Evolutionary conservation across 2,888 invertebrate genomes (phyloP).

Genomic region (Eilema caniola): DNA sequence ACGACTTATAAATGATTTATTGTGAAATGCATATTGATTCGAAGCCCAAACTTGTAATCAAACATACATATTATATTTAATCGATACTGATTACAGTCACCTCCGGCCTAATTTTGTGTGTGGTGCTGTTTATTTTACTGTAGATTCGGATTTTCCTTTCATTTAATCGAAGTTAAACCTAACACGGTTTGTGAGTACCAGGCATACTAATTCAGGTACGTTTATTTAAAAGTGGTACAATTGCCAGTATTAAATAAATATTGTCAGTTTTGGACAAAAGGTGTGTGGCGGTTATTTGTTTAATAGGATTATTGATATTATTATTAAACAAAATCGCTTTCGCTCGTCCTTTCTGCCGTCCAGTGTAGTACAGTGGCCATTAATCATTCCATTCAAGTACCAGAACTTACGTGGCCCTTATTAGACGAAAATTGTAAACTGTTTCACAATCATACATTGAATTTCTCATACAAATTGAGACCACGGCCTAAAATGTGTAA

Average conservation of each 20-base stretch:
- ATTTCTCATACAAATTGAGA: constrained; percentile 51
- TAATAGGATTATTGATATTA: constrained; percentile 13
- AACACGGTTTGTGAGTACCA: not conserved
- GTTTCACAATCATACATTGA: constrained; percentile 54
- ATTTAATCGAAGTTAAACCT: not conserved
- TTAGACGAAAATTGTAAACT: constrained; percentile 56
- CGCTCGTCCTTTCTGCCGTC: constrained; percentile 38
- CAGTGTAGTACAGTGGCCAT: constrained; percentile 43
- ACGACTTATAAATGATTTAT: constrained; percentile 47
- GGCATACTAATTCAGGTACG: not conserved
- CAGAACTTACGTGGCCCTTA: constrained; percentile 51
- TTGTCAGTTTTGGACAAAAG: constrained; percentile 3
- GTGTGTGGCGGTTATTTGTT: constrained; percentile 18
- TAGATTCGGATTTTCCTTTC: not conserved
- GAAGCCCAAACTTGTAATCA: constrained; percentile 20
- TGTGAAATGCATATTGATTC: constrained; percentile 19
- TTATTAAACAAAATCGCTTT: constrained; percentile 33
- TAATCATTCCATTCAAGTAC: constrained; percentile 62
- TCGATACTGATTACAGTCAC: constrained; percentile 10
- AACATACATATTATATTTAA: constrained; percentile 13
- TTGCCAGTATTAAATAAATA: not conserved
- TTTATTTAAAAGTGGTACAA: constrained; percentile 2
- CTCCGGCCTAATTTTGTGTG: not conserved
- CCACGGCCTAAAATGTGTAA: constrained; percentile 46
- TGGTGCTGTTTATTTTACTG: not conserved